These are phyloP conservation scores for Phaetusa simplex DNA, from an alignment of 2,113 vertebrate genomes.

Conservation along the genomic window DNA sequence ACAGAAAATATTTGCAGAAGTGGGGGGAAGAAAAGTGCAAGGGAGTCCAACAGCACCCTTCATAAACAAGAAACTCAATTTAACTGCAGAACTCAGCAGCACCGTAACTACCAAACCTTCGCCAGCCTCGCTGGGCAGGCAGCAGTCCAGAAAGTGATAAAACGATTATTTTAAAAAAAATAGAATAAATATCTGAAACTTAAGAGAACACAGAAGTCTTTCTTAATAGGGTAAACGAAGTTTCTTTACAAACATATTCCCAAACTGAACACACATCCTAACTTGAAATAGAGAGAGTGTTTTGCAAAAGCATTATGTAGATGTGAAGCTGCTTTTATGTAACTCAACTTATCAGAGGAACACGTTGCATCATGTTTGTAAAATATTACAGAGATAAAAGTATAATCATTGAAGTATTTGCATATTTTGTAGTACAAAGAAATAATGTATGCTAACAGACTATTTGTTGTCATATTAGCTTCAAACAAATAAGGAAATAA, in stretches of 20 bases:
- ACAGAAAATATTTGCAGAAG: background rate
- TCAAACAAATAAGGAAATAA: conserved; percentile 21
- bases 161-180: background rate
- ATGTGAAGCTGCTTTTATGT: conserved; percentile 28
- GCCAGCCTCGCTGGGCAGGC: background rate
- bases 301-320: conserved; percentile 20
- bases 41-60: background rate
- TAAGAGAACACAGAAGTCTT: background rate
- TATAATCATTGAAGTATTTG: conserved; percentile 1
- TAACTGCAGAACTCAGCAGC: background rate
- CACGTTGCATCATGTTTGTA: background rate
- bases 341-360: background rate
- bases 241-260: background rate
- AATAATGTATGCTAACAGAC: background rate
- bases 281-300: background rate
- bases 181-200: background rate
- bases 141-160: background rate
- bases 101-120: background rate
- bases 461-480: conserved; percentile 26
- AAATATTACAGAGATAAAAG: conserved; percentile 18
- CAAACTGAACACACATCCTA: background rate
- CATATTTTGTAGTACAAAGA: conserved; percentile 28
- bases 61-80: background rate
- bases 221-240: background rate
- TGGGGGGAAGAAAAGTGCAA: background rate